Evolutionary conservation across 2,888 invertebrate species (phyloP), one percentile per base, ranked within the genome.

Genomic region (Drosophila conformis): DNA sequence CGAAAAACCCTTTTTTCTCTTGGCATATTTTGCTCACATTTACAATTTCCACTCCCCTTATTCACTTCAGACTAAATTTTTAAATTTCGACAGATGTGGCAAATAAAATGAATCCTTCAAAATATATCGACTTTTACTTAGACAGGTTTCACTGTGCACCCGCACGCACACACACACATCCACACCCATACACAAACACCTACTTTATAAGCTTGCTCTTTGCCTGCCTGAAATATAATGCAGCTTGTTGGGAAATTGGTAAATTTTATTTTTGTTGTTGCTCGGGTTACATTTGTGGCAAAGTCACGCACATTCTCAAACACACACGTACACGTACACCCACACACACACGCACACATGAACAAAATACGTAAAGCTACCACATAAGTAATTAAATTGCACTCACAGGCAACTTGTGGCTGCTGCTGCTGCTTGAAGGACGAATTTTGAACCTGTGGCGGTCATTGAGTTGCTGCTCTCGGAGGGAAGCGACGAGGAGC

Each of bases 311-410:
- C 40, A 33, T 15, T 38, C 27, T 46, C 60, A 38, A 7, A 13
- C 40, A 40, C 10, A 33, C 33, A 69, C 56, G 25, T 25, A 33
- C n/a, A 40, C 27, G 61, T 58, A 46, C 38, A 60, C 4, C 58
- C 70, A 66, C 29, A 69, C 21, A 46, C 59, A 46, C 59, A 61
- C 27, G 48, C n/a, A 42, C 31, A 52, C 13, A 35, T 8, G 21
- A 31, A 29, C 27, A 53, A 6, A 36, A 60, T 54, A 38, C 18
- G 25, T 29, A 61, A 56, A 15, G 63, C 81, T 69, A 70, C 74
- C 75, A 69, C 78, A 83, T 58, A 68, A 65, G 89, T 90, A 90
- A 90, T 90, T 90, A 90, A 90, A 91, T 90, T 90, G 80, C 77
- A 79, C 60, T 77, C 66, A n/a, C 49, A 36, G 57, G 49, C 48